Evolutionary conservation across 2,888 invertebrate genomes (phyloP).

Genomic region (Camptogramma bilineatum): DNA sequence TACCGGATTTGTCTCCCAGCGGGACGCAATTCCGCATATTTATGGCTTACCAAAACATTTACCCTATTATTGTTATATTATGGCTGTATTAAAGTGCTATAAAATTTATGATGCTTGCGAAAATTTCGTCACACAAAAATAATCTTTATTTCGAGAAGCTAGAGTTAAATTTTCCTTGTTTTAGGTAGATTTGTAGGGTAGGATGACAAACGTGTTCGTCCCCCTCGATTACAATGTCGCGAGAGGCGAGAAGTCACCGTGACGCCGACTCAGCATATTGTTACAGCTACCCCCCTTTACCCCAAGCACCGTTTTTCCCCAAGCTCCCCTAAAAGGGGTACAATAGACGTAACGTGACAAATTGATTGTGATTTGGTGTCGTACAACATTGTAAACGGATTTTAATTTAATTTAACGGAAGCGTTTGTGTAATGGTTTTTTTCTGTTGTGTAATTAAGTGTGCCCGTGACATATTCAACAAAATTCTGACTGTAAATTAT

Average conservation of each 20-base stretch:
- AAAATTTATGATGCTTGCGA: slow-evolving; percentile 82
- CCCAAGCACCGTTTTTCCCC: slow-evolving; percentile 14
- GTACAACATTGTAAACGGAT: slow-evolving; percentile 67
- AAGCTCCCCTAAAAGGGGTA: slow-evolving; percentile 65
- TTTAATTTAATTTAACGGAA: slow-evolving; percentile 64
- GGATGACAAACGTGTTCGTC: slow-evolving; percentile 78
- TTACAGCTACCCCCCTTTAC: slow-evolving; percentile 49
- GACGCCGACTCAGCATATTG: slow-evolving; percentile 81
- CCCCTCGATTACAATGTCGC: slow-evolving; percentile 78
- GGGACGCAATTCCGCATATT: slow-evolving; percentile 76
- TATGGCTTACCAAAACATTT: slow-evolving; percentile 85
- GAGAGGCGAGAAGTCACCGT: slow-evolving; percentile 74
- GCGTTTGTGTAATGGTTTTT: slow-evolving; percentile 48
- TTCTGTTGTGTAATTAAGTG: slow-evolving; percentile 20
- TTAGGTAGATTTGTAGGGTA: slow-evolving; percentile 55
- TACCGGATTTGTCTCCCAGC: slow-evolving; percentile 73
- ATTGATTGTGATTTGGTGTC: slow-evolving; percentile 77
- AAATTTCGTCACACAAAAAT: slow-evolving; percentile 46
- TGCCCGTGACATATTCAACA: neutral
- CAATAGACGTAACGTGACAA: slow-evolving; percentile 69
- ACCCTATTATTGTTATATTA: slow-evolving; percentile 84
- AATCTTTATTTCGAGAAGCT: slow-evolving; percentile 19
- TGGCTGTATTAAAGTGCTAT: slow-evolving; percentile 83
- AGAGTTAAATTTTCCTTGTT: slow-evolving; percentile 49
- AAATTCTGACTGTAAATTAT: slow-evolving; percentile 11